phyloP scores from a whole-genome alignment of 2,113 vertebrate species.

The Martes martes region DNA sequence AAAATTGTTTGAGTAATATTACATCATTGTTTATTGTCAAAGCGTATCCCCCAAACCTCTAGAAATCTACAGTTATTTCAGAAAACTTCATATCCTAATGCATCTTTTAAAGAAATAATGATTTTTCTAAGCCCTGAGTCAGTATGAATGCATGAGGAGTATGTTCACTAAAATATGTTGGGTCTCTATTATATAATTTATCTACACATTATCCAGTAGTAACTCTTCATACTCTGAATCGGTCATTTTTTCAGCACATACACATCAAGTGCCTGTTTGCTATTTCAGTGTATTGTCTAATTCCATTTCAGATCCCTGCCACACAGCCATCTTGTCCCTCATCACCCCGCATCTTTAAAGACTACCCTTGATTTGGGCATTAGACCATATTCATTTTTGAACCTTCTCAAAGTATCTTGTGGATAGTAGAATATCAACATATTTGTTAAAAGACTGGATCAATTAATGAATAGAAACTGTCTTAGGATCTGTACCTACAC shows the following conservation, averaged over 20 bases:
- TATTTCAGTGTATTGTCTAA: neutral
- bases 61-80: neutral
- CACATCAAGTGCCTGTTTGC: neutral
- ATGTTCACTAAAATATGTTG: neutral
- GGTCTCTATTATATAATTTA: neutral
- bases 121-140: neutral
- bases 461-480: neutral
- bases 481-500: neutral
- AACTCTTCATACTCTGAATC: neutral
- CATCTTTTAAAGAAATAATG: neutral
- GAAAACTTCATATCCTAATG: neutral
- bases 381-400: neutral
- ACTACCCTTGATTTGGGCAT: neutral
- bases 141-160: neutral
- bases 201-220: neutral
- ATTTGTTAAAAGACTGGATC: neutral
- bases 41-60: neutral
- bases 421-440: neutral
- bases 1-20: neutral
- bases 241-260: neutral
- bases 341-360: neutral
- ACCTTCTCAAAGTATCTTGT: neutral
- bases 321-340: neutral
- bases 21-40: neutral
- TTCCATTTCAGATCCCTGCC: neutral